Conservation (phyloP, 2,888 invertebrate genomes). For the Morpho deidamia region DNA sequence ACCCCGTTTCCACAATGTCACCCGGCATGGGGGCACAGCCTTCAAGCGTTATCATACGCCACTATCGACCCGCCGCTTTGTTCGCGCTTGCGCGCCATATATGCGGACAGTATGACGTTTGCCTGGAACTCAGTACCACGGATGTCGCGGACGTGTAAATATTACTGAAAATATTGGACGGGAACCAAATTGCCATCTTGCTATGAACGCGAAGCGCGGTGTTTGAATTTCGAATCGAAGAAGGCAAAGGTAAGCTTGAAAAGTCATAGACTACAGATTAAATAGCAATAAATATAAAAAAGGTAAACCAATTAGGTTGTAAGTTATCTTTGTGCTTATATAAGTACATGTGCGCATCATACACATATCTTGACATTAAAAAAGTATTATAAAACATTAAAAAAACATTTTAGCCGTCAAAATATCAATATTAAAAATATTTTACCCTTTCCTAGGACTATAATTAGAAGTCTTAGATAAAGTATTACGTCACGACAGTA, state of each 20-base stretch:
- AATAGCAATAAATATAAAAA: background rate
- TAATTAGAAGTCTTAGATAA: background rate
- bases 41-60: slow-evolving; percentile 51
- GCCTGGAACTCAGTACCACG: slow-evolving; percentile 43
- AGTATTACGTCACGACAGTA: background rate
- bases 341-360: background rate
- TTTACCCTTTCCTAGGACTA: background rate
- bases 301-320: slow-evolving; percentile 8
- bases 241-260: slow-evolving; percentile 1
- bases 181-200: slow-evolving; percentile 1
- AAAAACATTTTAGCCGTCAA: too few relatives aligned
- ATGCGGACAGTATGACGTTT: slow-evolving; percentile 70
- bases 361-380: too few relatives aligned
- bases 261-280: background rate
- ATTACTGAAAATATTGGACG: slow-evolving; percentile 44
- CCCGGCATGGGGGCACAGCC: slow-evolving; percentile 60
- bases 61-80: slow-evolving; percentile 54
- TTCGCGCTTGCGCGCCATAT: slow-evolving; percentile 54
- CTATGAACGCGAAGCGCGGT: slow-evolving; percentile 4
- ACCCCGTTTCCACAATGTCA: slow-evolving; percentile 64
- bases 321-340: slow-evolving; percentile 4
- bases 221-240: slow-evolving; percentile 1
- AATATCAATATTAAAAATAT: too few relatives aligned
- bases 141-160: slow-evolving; percentile 54
- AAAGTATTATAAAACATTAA: too few relatives aligned